A percentile compares a stretch with the other conserved stretches of the same genome.
phyloP scores from a whole-genome alignment of 2,797 vertebrate species.

The Cheirogaleus major region DNA sequence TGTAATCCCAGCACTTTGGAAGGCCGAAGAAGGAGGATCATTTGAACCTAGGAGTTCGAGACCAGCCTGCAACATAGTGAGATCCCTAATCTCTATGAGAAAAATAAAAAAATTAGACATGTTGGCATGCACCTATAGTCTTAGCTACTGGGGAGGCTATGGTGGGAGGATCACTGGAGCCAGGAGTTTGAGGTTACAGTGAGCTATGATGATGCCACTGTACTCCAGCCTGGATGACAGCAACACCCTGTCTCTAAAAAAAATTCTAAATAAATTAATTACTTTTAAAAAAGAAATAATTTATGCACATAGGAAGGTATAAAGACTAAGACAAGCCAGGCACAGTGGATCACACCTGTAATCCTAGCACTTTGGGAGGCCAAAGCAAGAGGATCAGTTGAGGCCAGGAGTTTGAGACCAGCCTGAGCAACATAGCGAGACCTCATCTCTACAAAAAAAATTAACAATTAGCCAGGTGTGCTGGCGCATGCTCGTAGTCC shows the following conservation, averaged over 20 bases:
- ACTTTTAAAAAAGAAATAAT: not conserved
- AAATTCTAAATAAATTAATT: not conserved
- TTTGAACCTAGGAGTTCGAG: not conserved
- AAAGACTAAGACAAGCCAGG: not conserved
- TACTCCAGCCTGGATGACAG: not conserved
- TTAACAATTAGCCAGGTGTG: not conserved
- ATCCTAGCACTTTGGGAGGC: not conserved
- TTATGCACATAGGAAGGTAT: not conserved
- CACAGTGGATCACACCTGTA: not conserved
- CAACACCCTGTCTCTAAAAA: not conserved
- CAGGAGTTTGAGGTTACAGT: not conserved
- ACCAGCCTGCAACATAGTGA: not conserved
- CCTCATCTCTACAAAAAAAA: not conserved
- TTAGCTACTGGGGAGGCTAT: not conserved
- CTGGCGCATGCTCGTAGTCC: not conserved
- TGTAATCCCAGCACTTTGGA: not conserved
- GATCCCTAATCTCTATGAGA: not conserved
- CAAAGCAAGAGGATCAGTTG: not conserved
- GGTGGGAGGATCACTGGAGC: not conserved
- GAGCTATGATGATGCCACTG: not conserved
- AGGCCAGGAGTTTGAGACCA: not conserved
- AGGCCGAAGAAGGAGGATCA: not conserved
- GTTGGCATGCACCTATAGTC: not conserved
- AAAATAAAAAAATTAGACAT: not conserved
- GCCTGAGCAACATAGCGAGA: not conserved